Evolutionary conservation across 2,797 vertebrate genomes (phyloP).

Genomic region (Coracias cyanogaster): DNA sequence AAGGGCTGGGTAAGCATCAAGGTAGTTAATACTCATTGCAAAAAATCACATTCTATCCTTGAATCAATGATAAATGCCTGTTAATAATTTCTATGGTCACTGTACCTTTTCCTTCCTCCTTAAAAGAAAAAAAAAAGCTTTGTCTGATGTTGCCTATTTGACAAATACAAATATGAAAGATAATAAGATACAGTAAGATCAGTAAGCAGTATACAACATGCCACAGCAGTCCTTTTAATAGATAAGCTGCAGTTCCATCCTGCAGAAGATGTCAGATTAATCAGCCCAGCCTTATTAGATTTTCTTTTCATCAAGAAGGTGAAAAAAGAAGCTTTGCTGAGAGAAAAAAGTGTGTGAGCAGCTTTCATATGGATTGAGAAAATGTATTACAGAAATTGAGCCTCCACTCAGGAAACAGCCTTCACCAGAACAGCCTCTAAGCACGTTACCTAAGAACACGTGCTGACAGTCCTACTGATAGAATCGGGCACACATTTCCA

Average conservation of each 20-base stretch:
- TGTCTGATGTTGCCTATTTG: neutral
- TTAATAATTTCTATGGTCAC: neutral
- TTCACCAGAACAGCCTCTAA: neutral
- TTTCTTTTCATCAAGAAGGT: slow-evolving; percentile 38
- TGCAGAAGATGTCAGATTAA: slow-evolving; percentile 46
- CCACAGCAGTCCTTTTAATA: slow-evolving; percentile 14
- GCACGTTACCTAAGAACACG: neutral
- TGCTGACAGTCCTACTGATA: neutral
- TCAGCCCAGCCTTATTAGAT: slow-evolving; percentile 16
- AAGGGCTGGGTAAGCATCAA: neutral
- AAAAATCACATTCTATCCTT: neutral
- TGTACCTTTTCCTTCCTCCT: neutral
- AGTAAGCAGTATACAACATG: slow-evolving; percentile 38
- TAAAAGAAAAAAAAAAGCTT: neutral
- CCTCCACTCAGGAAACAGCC: neutral
- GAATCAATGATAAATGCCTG: neutral
- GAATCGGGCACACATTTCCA: neutral
- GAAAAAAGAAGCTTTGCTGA: neutral
- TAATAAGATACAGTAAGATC: slow-evolving; percentile 20
- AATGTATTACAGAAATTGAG: neutral
- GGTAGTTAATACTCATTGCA: neutral
- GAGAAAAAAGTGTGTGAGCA: neutral
- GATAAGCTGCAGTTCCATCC: slow-evolving; percentile 41
- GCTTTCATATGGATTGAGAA: neutral
- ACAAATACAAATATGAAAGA: slow-evolving; percentile 9